Percentiles rank a stretch among this genome's conserved stretches.
Conservation (phyloP, 2,888 invertebrate genomes). For the Phortica okadai region DNA sequence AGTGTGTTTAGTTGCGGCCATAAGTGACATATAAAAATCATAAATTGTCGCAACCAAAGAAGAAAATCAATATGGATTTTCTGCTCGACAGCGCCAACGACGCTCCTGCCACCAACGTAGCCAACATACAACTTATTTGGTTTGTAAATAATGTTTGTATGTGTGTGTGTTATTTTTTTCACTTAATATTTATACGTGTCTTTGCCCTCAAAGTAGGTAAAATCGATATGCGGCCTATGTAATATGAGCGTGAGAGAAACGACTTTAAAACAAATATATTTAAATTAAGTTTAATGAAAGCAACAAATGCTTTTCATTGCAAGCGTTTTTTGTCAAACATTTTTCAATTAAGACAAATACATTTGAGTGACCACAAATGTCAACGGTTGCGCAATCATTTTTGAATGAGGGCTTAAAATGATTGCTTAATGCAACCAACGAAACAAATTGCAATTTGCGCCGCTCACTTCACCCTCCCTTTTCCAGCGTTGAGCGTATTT, state of each 20-base stretch:
- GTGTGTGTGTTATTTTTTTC: neutral
- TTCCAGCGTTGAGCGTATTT: no score
- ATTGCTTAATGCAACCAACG: no score
- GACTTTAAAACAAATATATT: neutral
- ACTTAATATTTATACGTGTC: conserved; percentile 19
- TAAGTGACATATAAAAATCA: conserved; percentile 68
- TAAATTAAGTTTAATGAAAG: no score
- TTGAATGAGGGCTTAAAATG: neutral
- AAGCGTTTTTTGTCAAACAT: no score
- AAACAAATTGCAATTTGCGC: no score
- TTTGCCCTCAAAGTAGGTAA: conserved; percentile 41
- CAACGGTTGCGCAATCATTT: neutral
- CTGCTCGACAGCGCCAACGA: neutral
- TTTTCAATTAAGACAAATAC: no score
- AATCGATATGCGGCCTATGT: conserved; percentile 48
- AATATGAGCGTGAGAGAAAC: conserved; percentile 5
- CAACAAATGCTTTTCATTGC: no score
- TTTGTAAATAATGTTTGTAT: neutral
- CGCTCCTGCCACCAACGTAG: neutral
- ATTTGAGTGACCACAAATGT: no score
- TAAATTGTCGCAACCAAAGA: conserved; percentile 64
- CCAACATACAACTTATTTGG: neutral
- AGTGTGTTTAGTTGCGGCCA: conserved; percentile 43
- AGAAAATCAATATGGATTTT: conserved; percentile 62
- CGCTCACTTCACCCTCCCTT: no score